Percentiles rank a stretch among this genome's conserved stretches.
These are phyloP conservation scores for Crotalus helleri DNA, from an alignment of 2,113 vertebrate species.

Conservation along the genomic window DNA sequence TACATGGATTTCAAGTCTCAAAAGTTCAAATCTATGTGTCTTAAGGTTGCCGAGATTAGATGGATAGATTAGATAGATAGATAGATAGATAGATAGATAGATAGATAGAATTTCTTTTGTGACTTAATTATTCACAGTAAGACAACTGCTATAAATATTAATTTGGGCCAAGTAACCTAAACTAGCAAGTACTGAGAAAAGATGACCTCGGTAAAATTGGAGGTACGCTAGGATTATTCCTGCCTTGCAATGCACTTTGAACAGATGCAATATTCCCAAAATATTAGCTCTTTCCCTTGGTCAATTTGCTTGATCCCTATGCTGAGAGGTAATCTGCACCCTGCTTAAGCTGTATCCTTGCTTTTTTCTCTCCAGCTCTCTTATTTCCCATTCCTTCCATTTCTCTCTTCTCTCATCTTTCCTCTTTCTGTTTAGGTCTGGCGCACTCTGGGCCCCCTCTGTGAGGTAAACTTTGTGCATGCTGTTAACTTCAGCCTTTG, in stretches of 20 bases:
- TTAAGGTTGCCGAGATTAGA: background rate
- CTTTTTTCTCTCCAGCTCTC: accelerated
- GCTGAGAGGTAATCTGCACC: background rate
- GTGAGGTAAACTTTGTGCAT: constrained; percentile 79
- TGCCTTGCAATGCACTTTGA: background rate
- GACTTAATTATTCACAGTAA: background rate
- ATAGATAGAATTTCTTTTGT: background rate
- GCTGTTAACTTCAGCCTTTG: constrained; percentile 33
- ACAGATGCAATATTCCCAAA: background rate
- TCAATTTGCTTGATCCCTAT: background rate
- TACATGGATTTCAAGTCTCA: background rate
- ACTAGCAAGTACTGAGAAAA: background rate
- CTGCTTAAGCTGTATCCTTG: background rate
- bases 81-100: too few relatives aligned
- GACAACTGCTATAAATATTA: background rate
- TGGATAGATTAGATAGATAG: too few relatives aligned
- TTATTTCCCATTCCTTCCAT: background rate
- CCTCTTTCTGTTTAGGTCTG: constrained; percentile 79
- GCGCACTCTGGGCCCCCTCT: constrained; percentile 86
- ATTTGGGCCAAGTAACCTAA: too few relatives aligned
- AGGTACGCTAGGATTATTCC: background rate
- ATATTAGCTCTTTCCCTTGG: accelerated
- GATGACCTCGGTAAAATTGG: accelerated
- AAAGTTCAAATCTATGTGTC: background rate
- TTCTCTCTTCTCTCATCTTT: constrained; percentile 23